Evolutionary conservation across 2,797 vertebrate genomes (phyloP).

Genomic region (Phaenicophaeus curvirostris): DNA sequence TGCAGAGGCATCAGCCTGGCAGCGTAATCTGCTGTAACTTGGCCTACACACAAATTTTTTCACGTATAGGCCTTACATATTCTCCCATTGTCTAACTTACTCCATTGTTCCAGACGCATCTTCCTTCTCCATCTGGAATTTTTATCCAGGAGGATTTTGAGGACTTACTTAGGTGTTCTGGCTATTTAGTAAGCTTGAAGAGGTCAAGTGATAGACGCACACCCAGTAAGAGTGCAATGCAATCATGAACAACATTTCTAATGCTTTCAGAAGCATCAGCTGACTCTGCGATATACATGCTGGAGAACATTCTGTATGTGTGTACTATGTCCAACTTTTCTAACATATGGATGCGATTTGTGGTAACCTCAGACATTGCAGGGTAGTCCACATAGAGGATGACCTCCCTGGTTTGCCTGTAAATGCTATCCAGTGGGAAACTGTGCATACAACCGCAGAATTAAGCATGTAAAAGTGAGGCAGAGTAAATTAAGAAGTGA

Average conservation of each 20-base stretch:
- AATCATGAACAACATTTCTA: background rate
- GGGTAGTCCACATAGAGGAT: background rate
- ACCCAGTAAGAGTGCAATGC: background rate
- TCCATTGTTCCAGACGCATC: background rate
- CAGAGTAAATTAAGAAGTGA: background rate
- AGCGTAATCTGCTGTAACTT: background rate
- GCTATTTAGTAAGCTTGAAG: background rate
- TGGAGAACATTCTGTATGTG: background rate
- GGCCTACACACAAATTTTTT: background rate
- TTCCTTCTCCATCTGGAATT: background rate
- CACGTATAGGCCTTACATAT: background rate
- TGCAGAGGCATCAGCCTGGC: background rate
- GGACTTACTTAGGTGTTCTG: background rate
- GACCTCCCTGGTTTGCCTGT: background rate
- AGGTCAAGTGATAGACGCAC: background rate
- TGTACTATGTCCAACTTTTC: background rate
- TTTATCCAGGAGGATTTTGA: background rate
- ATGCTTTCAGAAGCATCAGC: background rate
- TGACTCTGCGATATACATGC: fast-evolving
- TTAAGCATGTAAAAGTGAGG: background rate
- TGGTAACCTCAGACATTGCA: background rate
- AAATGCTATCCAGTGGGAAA: background rate
- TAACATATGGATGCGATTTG: background rate
- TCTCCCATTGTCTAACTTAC: background rate
- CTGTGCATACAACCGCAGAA: background rate